Percentiles rank a stretch among this genome's conserved stretches.
Conservation (phyloP, 2,113 vertebrate species). For the Lucifuga dentata region DNA sequence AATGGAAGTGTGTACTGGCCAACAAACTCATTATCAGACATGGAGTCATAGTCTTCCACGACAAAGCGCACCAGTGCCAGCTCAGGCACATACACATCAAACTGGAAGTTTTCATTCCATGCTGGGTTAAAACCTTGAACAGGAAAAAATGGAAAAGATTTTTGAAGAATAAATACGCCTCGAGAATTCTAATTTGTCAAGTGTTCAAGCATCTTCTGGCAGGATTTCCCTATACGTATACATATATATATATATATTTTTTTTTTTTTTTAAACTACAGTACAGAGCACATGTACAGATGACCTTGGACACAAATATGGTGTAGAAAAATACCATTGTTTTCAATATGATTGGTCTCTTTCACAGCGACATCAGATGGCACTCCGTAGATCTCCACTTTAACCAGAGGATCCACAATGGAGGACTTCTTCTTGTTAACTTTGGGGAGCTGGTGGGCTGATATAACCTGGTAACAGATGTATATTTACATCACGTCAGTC, state of each 20-base stretch:
- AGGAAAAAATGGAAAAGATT: too few species aligned
- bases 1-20: conserved; percentile 93
- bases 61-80: conserved; percentile 91
- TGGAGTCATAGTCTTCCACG: conserved; percentile 90
- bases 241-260: too few species aligned
- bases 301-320: too few species aligned
- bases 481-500: not conserved
- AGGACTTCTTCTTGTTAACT: conserved; percentile 87
- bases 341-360: conserved; percentile 81
- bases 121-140: conserved; percentile 89
- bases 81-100: conserved; percentile 89
- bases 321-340: conserved; percentile 87
- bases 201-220: not conserved
- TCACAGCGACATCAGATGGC: conserved; percentile 81
- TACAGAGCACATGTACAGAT: too few species aligned
- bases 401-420: conserved; percentile 93
- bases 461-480: conserved; percentile 84
- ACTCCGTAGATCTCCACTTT: conserved; percentile 88
- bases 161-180: not conserved
- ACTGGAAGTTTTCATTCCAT: conserved; percentile 90
- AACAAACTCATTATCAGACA: conserved; percentile 89
- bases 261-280: too few species aligned
- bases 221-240: not conserved
- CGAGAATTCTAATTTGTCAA: too few species aligned
- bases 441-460: conserved; percentile 97